Percentiles rank a stretch among this genome's conserved stretches.
Evolutionary conservation across 2,113 vertebrate species (phyloP).

Genomic region (Lepus europaeus): DNA sequence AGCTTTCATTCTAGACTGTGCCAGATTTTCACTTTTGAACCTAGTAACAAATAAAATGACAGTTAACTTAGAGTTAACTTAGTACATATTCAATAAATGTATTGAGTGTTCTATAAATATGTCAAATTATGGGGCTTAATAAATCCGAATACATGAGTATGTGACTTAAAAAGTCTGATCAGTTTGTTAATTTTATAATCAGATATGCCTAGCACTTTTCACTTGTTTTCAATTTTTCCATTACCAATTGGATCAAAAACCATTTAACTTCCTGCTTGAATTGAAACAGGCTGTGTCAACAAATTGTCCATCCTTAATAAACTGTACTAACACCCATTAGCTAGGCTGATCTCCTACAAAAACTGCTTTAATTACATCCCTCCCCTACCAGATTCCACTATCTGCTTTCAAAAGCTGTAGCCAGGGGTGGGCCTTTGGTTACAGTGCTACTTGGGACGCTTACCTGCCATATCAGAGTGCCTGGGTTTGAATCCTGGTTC

Average conservation of each 20-base stretch:
- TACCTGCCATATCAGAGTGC: no score
- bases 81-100: not conserved
- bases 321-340: not conserved
- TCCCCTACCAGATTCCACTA: not conserved
- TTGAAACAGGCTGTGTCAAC: not conserved
- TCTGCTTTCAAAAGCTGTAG: not conserved
- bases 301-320: not conserved
- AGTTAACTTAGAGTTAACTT: not conserved
- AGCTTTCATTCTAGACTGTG: not conserved
- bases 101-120: not conserved
- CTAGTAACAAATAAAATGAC: not conserved
- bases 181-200: not conserved
- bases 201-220: not conserved
- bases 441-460: no score
- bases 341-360: not conserved
- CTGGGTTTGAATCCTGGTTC: no score
- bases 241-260: constrained; percentile 31
- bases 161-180: not conserved
- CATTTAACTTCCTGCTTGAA: not conserved
- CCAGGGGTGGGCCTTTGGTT: not conserved
- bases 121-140: not conserved
- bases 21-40: not conserved
- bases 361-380: not conserved
- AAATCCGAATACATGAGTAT: not conserved
- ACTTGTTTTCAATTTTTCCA: constrained; percentile 40